Evolutionary conservation across 2,888 invertebrate species (phyloP).

Genomic region (Phalangium opilio): DNA sequence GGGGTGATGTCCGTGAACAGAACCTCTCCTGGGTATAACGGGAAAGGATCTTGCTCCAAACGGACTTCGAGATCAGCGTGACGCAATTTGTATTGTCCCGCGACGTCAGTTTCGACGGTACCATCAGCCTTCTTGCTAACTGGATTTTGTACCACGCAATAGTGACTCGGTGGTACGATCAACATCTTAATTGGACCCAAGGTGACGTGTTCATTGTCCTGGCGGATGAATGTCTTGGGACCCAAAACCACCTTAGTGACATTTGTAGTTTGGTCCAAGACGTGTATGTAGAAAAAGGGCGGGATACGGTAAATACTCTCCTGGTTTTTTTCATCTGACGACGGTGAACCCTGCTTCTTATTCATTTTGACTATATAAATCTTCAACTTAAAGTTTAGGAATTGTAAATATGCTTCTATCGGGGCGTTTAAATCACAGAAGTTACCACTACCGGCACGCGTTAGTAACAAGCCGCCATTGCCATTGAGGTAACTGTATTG

Average conservation of each 20-base stretch:
- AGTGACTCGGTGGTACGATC: slow-evolving; percentile 36
- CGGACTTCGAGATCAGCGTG: slow-evolving; percentile 37
- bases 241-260: slow-evolving; percentile 36
- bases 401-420: too few species aligned
- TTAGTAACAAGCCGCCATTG: too few species aligned
- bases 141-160: slow-evolving; percentile 36
- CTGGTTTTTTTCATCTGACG: slow-evolving; percentile 2
- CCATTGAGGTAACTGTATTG: too few species aligned
- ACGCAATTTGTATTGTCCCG: slow-evolving; percentile 32
- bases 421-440: too few species aligned
- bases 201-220: slow-evolving; percentile 38
- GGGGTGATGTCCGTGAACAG: slow-evolving; percentile 23
- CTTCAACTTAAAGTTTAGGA: too few species aligned
- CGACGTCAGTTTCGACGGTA: slow-evolving; percentile 27
- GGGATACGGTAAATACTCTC: slow-evolving; percentile 30
- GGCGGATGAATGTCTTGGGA: slow-evolving; percentile 36
- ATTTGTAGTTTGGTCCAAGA: slow-evolving; percentile 37
- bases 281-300: slow-evolving; percentile 36
- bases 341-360: too few species aligned
- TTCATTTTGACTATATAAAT: too few species aligned
- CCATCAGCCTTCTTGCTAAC: slow-evolving; percentile 29
- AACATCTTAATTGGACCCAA: slow-evolving; percentile 35
- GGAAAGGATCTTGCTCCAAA: slow-evolving; percentile 37
- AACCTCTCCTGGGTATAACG: slow-evolving; percentile 36
- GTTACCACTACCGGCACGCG: too few species aligned